Evolutionary conservation across 2,113 vertebrate species (phyloP), one percentile per base, ranked within the genome.

Genomic region (Chrysemys picta): DNA sequence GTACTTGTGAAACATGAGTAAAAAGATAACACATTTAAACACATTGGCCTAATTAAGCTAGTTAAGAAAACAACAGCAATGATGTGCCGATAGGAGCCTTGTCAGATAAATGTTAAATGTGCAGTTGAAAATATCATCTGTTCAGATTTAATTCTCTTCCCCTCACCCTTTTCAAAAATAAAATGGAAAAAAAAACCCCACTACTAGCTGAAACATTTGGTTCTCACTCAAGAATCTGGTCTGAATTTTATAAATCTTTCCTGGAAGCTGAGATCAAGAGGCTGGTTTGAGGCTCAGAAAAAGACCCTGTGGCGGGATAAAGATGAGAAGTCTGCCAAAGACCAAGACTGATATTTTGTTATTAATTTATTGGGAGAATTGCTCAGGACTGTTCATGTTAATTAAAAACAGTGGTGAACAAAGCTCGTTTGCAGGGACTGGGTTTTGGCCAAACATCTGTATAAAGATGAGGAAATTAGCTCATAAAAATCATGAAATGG

Each of bases 361-460:
- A 97, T 97, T 96, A 10, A 50, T 84, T 96, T 95, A 96, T 96
- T 96, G 91, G 93, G 96, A 97, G 94, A 94, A 92, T 91, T 95
- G 89, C 93, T 92, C 91, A 94, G 87, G 92, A 85, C 96, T 95
- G 86, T 96, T 97, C 65, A 75, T 88, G 88, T 88, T 98, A 97
- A 97, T 98, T 97, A 97, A 98, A 98, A 97, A 95, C 97, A 97
- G 95, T 14, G 8, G 94, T 91, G 95, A 98, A 96, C 97, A 96
- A 97, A 97, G 93, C 92, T 93, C 42, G 57, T 95, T 97, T 94
- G 90, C 95, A 95, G 94, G 83, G 87, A 42, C 54, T 97, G 96
- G 89, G 82, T 17, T 94, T 90, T 82, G 80, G 96, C 94, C 92
- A 94, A 94, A 69, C 24, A 0, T 91, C 94, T 90, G 91, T 95